Base-by-base conservation (phyloP, 2,113 vertebrate species). In the Corythornis cristatus region DNA sequence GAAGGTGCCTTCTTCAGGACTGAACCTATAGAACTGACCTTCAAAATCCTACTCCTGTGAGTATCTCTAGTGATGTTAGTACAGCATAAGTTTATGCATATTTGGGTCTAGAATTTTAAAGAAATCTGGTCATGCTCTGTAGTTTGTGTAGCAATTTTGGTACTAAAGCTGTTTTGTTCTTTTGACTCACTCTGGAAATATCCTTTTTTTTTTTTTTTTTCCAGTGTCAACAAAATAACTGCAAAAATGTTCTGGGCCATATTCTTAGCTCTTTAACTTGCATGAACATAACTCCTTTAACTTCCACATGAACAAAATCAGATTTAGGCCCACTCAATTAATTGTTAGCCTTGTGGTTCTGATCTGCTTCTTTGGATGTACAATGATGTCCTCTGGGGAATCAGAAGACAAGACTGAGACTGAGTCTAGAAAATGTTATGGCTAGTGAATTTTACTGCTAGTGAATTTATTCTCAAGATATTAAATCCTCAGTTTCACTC, bases 391-490 rank as follows among this genome's bases (percentile, higher is more conserved):
- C 33, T 64, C 64, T 0, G 0, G 78, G 28, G 58, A 84, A 66
- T 70, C 37, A 89, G 54, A 84, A 86, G 43, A 84, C 28, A 91
- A 72, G 64, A 73, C 33, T 46, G 33, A 85, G n/a, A 73, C 33
- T 46, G 33, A 85, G n/a, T 57, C 66, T 8, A 53, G 26, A 42
- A 74, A 91, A 80, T 62, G 65, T 93, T 62, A 75, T 56, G 78
- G 70, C 37, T 37, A 37, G 37, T 37, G 37, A 37, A 37, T 37
- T 37, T 37, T 33, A 66, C 15, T 54, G 58, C 11, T 89, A 31
- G 18, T 88, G 67, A 80, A 73, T 93, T 83, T 89, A 79, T 88
- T 92, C 50, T 71, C n/a, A 73, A 22, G 73, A 33, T 62, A 75
- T 62, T 66, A 23, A 66, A n/a, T 50, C 50, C 83, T n/a, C 28